These are phyloP conservation scores for Oscheius onirici DNA, from an alignment of 2,888 invertebrate genomes.

Conservation along the genomic window DNA sequence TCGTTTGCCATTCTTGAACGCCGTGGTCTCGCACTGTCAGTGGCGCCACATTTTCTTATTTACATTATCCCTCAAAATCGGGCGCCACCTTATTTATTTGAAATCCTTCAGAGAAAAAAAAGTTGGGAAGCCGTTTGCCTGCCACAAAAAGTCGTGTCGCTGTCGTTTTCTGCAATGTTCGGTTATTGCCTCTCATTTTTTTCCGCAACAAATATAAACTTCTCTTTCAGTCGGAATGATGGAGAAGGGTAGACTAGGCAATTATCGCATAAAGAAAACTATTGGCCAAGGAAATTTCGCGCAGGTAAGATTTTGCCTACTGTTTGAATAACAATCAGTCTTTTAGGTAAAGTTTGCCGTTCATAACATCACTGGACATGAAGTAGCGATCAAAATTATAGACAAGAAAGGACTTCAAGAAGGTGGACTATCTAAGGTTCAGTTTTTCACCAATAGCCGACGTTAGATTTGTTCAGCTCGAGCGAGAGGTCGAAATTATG, in stretches of 20 bases:
- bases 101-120: no score
- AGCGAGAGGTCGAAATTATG: conserved; percentile 95
- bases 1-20: no score
- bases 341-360: conserved; percentile 91
- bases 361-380: conserved; percentile 98
- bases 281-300: conserved; percentile 71
- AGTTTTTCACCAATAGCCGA: background rate
- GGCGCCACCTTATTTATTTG: no score
- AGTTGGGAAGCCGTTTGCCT: no score
- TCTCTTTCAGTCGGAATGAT: no score
- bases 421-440: conserved; percentile 91
- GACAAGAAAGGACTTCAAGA: conserved; percentile 99
- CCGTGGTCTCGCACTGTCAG: no score
- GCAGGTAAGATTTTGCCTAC: conserved; percentile 46
- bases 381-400: conserved; percentile 77
- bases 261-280: conserved; percentile 98
- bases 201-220: no score
- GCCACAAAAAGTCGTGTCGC: no score
- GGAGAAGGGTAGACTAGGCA: conserved; percentile 78
- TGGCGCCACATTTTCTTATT: no score
- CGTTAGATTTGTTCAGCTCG: conserved; percentile 77
- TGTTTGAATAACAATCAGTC: background rate
- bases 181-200: no score
- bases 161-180: no score
- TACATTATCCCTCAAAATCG: no score